Conservation (phyloP, 2,797 vertebrate genomes). For the Alectoris magna region DNA sequence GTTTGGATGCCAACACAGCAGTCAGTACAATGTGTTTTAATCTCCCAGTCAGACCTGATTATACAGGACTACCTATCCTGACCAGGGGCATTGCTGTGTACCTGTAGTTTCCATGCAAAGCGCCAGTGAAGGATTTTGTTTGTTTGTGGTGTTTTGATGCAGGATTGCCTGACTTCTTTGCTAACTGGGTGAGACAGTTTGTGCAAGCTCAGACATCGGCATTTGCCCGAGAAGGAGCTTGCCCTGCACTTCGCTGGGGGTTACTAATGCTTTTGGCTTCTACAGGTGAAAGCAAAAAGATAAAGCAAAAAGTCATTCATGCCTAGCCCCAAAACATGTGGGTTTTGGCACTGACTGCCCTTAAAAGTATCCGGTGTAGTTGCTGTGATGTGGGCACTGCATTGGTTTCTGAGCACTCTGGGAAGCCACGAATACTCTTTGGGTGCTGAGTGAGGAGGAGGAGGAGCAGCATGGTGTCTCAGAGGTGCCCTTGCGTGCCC, state of each 20-base stretch:
- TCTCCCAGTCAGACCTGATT: background rate
- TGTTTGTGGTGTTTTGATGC: constrained; percentile 18
- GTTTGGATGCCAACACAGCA: background rate
- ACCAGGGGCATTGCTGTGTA: background rate
- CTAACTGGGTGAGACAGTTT: background rate
- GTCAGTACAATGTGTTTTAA: background rate
- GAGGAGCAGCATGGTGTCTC: background rate
- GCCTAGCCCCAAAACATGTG: background rate
- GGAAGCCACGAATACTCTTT: background rate
- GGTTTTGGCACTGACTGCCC: background rate
- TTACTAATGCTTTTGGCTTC: background rate
- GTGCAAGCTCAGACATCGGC: background rate
- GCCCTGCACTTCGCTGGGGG: accelerated
- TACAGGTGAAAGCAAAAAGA: constrained; percentile 1
- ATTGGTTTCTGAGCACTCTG: background rate
- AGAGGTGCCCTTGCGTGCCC: background rate
- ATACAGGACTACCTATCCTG: background rate
- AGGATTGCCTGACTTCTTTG: background rate
- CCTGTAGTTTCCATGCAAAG: background rate
- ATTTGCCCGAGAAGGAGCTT: constrained; percentile 25
- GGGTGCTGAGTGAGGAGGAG: accelerated
- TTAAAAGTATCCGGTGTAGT: background rate
- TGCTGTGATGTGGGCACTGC: background rate
- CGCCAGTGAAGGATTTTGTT: background rate
- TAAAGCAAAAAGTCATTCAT: background rate